A percentile compares a stretch with the other conserved stretches of the same genome.
Evolutionary conservation across 2,113 vertebrate species (phyloP).

Genomic region (Amphiprion percula): DNA sequence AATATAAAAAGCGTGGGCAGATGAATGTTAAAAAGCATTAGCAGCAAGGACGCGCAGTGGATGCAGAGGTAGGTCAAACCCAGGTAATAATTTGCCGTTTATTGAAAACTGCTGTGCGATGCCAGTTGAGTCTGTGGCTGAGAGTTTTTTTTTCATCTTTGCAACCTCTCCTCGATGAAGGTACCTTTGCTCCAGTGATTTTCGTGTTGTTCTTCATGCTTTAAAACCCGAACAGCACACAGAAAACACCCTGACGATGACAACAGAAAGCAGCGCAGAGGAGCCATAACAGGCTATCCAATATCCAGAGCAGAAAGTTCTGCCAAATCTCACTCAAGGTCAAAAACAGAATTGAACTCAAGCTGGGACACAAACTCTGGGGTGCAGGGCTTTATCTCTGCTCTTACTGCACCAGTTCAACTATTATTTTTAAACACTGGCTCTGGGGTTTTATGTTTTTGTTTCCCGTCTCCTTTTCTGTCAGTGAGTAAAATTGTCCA

Average conservation of each 20-base stretch:
- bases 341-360: slow-evolving; percentile 59
- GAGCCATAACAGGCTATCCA: slow-evolving; percentile 43
- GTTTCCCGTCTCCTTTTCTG: slow-evolving; percentile 3
- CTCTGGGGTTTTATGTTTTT: background rate
- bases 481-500: slow-evolving; percentile 21
- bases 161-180: slow-evolving; percentile 35
- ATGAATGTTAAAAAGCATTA: slow-evolving; percentile 20
- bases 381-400: slow-evolving; percentile 43
- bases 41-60: slow-evolving; percentile 25
- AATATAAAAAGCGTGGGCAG: slow-evolving; percentile 19
- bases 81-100: slow-evolving; percentile 24
- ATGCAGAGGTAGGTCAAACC: slow-evolving; percentile 28
- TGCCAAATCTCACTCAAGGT: slow-evolving; percentile 73
- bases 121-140: background rate
- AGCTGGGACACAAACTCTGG: slow-evolving; percentile 47
- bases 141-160: background rate
- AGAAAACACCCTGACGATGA: slow-evolving; percentile 16
- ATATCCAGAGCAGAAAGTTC: slow-evolving; percentile 53
- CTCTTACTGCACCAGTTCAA: slow-evolving; percentile 18
- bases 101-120: slow-evolving; percentile 21
- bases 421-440: slow-evolving; percentile 22
- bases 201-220: slow-evolving; percentile 35
- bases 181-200: background rate
- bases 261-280: slow-evolving; percentile 32
- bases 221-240: slow-evolving; percentile 37